Evolutionary conservation across 2,888 invertebrate species (phyloP).

Genomic region (Drosophila algonquin): DNA sequence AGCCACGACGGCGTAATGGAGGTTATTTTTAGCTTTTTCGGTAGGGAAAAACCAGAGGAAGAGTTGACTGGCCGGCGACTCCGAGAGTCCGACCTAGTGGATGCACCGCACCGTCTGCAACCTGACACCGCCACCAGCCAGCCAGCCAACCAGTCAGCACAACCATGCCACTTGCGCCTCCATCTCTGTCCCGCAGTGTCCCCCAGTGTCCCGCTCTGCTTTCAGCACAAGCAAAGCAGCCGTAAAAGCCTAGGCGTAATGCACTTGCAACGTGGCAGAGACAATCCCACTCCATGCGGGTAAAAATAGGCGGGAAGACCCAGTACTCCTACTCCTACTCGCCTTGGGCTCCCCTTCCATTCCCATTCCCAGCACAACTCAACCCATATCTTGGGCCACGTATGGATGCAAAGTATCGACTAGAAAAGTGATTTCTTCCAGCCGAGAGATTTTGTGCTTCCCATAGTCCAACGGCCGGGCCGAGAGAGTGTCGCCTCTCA

Average conservation of each 20-base stretch:
- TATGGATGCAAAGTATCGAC: neutral
- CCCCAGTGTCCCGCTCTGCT: conserved; percentile 1
- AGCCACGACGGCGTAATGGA: conserved; percentile 38
- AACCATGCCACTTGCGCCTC: conserved; percentile 30
- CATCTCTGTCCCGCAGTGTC: conserved; percentile 1
- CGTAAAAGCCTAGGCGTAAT: conserved; percentile 50
- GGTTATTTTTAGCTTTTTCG: conserved; percentile 43
- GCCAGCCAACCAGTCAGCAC: too few species aligned
- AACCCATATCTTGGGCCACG: neutral
- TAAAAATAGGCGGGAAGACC: conserved; percentile 41
- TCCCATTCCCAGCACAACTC: neutral
- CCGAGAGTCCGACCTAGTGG: conserved; percentile 2
- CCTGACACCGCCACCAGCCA: conserved; percentile 35
- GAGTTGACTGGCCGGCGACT: conserved; percentile 47
- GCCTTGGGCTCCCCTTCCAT: neutral
- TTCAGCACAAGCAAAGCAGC: neutral
- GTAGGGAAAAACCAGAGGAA: conserved; percentile 39
- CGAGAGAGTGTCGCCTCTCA: conserved; percentile 1
- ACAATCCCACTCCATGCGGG: conserved; percentile 55
- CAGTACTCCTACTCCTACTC: neutral
- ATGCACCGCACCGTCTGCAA: conserved; percentile 30
- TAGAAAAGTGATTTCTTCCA: neutral
- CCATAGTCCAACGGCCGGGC: neutral
- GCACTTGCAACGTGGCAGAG: conserved; percentile 39
- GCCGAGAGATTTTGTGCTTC: too few species aligned